These are phyloP conservation scores for Myotis findleyi DNA, from an alignment of 2,797 vertebrate species.

Conservation along the genomic window DNA sequence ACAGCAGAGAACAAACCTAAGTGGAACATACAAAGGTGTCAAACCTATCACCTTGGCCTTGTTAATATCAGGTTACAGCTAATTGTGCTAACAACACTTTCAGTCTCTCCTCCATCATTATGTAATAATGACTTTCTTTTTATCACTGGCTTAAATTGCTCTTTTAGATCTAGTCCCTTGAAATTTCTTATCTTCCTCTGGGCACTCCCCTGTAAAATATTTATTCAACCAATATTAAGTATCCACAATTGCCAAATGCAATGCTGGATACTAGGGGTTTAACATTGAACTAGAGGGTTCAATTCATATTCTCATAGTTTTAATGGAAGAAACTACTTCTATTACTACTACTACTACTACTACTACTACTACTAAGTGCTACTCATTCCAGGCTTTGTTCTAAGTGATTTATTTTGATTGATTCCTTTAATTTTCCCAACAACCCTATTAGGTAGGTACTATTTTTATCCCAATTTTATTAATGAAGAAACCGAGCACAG, in stretches of 20 bases:
- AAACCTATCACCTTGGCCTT: conserved; percentile 68
- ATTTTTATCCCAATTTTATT: conserved; percentile 25
- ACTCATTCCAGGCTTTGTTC: not conserved
- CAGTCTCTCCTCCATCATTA: not conserved
- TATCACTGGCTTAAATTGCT: conserved; percentile 40
- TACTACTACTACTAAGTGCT: too few species aligned
- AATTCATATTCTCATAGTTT: not conserved
- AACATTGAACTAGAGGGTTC: not conserved
- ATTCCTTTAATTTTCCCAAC: not conserved
- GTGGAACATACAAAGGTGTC: not conserved
- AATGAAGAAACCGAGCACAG: not conserved
- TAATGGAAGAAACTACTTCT: not conserved
- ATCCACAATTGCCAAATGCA: not conserved
- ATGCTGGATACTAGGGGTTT: not conserved
- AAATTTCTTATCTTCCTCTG: conserved; percentile 9
- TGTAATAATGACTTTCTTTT: conserved; percentile 60
- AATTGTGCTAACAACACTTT: conserved; percentile 32
- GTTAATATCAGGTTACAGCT: conserved; percentile 67
- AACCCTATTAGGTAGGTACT: not conserved
- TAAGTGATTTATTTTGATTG: conserved; percentile 28
- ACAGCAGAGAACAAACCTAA: not conserved
- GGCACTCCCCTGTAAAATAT: not conserved
- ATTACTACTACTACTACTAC: not conserved
- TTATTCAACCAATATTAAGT: not conserved
- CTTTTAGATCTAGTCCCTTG: conserved; percentile 47